Conservation (phyloP, 2,888 invertebrate species). For the Pterobdella sp. region DNA sequence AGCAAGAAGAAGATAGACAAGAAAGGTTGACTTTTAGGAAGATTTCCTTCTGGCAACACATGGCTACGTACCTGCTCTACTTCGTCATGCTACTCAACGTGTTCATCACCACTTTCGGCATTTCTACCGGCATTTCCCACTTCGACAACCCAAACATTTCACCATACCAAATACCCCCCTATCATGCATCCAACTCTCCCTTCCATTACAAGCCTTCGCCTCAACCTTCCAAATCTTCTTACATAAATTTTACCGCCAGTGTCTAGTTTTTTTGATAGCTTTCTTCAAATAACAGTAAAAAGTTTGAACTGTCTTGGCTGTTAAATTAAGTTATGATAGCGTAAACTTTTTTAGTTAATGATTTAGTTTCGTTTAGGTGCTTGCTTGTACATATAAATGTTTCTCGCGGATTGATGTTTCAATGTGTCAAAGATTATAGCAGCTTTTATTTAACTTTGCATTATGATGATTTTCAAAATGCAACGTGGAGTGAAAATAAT, state of each 20-base stretch:
- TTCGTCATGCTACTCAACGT: slow-evolving; percentile 40
- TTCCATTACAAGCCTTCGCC: slow-evolving; percentile 23
- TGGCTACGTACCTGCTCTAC: slow-evolving; percentile 40
- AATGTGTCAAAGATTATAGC: no score
- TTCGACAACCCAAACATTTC: slow-evolving; percentile 17
- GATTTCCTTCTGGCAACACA: slow-evolving; percentile 40
- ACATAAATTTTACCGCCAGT: slow-evolving; percentile 23
- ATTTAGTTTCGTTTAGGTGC: no score
- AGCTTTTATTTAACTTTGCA: no score
- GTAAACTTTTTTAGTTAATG: no score
- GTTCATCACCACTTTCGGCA: slow-evolving; percentile 40
- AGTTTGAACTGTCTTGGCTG: no score
- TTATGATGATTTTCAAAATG: no score
- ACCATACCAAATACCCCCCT: neutral
- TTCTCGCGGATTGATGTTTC: no score
- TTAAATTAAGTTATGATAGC: no score
- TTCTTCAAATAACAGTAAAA: neutral
- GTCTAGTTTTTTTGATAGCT: neutral
- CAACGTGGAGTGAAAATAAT: no score
- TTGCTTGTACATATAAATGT: no score
- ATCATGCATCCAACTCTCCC: neutral
- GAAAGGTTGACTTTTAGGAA: slow-evolving; percentile 38
- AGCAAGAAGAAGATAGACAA: slow-evolving; percentile 39
- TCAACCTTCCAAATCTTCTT: neutral
- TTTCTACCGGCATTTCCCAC: slow-evolving; percentile 36